These are phyloP conservation scores for Pseudococcus longispinus DNA, from an alignment of 2,888 invertebrate genomes.

Conservation along the genomic window DNA sequence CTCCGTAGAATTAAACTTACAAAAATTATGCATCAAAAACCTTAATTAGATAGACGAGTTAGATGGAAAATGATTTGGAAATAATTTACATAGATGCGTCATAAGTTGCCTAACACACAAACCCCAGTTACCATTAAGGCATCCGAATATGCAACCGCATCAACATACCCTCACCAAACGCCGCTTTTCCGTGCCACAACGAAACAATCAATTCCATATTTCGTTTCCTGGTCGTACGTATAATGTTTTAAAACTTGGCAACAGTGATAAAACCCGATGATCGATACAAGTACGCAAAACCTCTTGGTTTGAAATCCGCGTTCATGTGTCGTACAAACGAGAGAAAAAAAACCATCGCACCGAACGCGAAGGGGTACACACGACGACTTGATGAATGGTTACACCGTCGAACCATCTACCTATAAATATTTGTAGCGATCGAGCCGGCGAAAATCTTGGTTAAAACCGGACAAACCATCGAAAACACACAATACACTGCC, in stretches of 20 bases:
- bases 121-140: not conserved
- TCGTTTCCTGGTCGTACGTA: not conserved
- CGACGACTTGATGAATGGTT: not conserved
- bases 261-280: not conserved
- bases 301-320: not conserved
- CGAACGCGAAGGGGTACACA: not conserved
- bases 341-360: not conserved
- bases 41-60: no score
- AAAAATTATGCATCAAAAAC: no score
- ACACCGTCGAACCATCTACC: not conserved
- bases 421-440: not conserved
- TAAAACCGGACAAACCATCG: conserved; percentile 22
- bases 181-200: not conserved
- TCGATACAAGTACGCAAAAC: not conserved
- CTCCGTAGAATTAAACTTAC: no score
- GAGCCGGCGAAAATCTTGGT: not conserved
- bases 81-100: no score
- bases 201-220: not conserved
- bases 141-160: not conserved
- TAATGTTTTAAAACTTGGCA: not conserved
- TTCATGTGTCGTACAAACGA: not conserved
- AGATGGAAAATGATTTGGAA: no score
- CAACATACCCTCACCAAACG: not conserved
- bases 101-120: no score
- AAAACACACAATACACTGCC: conserved; percentile 26